phyloP scores from a whole-genome alignment of 1,140 invertebrate genomes.

The Cyrtorhinus lividipennis region DNA sequence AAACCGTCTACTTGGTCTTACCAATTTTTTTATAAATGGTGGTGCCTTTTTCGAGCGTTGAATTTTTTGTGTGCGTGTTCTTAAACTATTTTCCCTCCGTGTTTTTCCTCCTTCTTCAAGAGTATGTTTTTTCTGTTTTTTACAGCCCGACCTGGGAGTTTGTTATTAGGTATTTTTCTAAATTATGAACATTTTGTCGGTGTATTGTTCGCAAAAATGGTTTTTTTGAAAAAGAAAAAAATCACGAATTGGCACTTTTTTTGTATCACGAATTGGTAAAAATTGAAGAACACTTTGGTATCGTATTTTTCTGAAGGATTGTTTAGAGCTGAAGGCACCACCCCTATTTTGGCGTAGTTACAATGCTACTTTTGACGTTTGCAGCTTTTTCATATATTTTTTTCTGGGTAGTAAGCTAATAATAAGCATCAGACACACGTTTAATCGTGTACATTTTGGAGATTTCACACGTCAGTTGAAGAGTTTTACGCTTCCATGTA shows the following conservation, averaged over 20 bases:
- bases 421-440: too few relatives aligned
- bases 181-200: too few relatives aligned
- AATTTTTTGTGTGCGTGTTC: neutral
- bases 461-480: too few relatives aligned
- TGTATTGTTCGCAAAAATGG: too few relatives aligned
- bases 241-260: neutral
- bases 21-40: neutral
- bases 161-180: neutral
- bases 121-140: neutral
- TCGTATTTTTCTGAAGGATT: neutral
- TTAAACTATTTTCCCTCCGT: neutral
- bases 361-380: too few relatives aligned
- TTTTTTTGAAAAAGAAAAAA: neutral
- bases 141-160: constrained; percentile 7
- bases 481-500: too few relatives aligned
- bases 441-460: too few relatives aligned
- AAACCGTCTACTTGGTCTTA: too few relatives aligned
- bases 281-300: neutral
- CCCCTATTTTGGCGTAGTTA: neutral
- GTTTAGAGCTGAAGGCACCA: neutral
- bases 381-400: too few relatives aligned
- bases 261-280: neutral
- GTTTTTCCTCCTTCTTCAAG: neutral
- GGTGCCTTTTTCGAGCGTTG: constrained; percentile 1
- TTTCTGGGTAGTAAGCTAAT: too few relatives aligned